Evolutionary conservation across 2,797 vertebrate genomes (phyloP).

Genomic region (Bradypodion pumilum): DNA sequence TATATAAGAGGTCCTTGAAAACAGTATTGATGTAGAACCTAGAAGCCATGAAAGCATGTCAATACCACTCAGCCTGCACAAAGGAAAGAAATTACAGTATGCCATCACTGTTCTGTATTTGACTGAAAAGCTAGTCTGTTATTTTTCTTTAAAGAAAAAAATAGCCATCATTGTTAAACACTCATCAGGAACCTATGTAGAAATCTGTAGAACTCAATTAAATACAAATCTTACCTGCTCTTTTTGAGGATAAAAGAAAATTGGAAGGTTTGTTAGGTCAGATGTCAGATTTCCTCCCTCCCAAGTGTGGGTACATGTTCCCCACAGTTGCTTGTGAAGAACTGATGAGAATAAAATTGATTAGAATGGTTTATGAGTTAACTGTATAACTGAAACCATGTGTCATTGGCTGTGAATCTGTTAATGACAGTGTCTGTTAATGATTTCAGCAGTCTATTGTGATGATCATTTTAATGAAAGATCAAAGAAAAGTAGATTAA

Average conservation of each 20-base stretch:
- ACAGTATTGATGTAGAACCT: constrained; percentile 1
- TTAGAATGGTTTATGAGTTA: neutral
- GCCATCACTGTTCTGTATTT: constrained; percentile 10
- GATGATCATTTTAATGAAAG: neutral
- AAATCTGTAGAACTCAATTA: neutral
- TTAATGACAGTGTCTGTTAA: neutral
- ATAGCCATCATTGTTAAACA: constrained; percentile 14
- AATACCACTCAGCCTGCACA: constrained; percentile 10
- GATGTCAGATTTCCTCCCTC: neutral
- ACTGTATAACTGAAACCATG: neutral
- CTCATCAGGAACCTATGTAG: neutral
- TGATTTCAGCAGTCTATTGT: neutral
- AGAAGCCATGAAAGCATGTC: constrained; percentile 6
- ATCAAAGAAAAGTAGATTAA: neutral
- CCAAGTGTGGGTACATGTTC: neutral
- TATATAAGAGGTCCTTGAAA: neutral
- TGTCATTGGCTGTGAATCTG: neutral
- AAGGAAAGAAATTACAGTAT: neutral
- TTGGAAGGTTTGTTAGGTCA: neutral
- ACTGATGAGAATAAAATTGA: neutral
- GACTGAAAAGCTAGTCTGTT: neutral
- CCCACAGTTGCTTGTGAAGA: neutral
- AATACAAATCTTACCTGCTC: neutral
- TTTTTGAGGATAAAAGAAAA: neutral
- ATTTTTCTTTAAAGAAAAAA: neutral